These are phyloP conservation scores for Chaenogobius annularis DNA, from an alignment of 2,113 vertebrate genomes.

Conservation along the genomic window DNA sequence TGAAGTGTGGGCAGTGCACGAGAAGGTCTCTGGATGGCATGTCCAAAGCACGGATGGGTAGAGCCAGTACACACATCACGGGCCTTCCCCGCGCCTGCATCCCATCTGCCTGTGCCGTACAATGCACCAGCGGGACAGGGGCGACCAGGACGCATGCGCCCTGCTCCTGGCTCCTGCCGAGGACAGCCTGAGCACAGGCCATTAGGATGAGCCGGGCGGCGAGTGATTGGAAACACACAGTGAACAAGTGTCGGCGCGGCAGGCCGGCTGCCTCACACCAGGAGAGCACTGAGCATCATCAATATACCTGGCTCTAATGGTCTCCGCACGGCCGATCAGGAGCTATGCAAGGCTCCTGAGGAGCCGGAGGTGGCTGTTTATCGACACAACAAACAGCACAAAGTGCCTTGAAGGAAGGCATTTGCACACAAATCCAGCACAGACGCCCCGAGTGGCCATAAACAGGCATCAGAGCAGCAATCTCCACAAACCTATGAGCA, in stretches of 20 bases:
- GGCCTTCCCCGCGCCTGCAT: conserved; percentile 79
- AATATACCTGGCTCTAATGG: conserved; percentile 68
- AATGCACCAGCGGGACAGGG: conserved; percentile 89
- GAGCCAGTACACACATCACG: conserved; percentile 81
- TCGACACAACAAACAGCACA: conserved; percentile 56
- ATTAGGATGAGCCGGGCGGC: conserved; percentile 75
- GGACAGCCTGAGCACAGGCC: conserved; percentile 50
- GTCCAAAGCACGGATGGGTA: conserved; percentile 94
- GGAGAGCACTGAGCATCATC: conserved; percentile 48
- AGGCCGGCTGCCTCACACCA: conserved; percentile 40
- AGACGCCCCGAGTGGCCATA: conserved; percentile 32
- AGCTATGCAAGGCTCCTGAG: conserved; percentile 41
- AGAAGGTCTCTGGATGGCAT: conserved; percentile 94
- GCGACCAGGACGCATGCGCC: conserved; percentile 48
- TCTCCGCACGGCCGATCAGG: conserved; percentile 48
- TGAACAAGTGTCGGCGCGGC: conserved; percentile 63
- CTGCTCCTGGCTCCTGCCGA: conserved; percentile 2
- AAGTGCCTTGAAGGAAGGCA: conserved; percentile 31
- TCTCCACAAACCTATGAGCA: conserved; percentile 32
- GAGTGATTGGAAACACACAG: conserved; percentile 65
- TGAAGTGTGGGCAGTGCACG: conserved; percentile 95
- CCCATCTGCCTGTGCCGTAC: conserved; percentile 92
- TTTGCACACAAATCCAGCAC: conserved; percentile 38
- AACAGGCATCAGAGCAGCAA: conserved; percentile 38
- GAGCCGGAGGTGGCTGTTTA: conserved; percentile 55